Evolutionary conservation across 2,888 invertebrate genomes (phyloP), one percentile per base, ranked within the genome.

Genomic region (Bellardia bayeri): DNA sequence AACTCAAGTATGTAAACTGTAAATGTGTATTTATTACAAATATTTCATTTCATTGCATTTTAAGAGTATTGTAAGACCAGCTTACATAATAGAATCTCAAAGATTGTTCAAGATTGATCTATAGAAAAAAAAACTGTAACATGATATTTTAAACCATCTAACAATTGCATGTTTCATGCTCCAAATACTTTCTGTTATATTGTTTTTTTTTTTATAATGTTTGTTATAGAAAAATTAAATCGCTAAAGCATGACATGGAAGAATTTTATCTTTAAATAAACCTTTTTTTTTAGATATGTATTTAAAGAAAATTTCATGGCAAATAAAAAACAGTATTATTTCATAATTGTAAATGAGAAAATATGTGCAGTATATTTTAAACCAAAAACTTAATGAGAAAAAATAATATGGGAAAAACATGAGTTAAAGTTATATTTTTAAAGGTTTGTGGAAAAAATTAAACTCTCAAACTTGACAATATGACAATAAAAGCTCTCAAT

Each of bases 91-190:
- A 56, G 7, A 54, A 64, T 63, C 23, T 76, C 61, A 16, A 75
- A 72, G 72, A 74, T 51, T 37, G 51, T 69, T 40, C 1, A 56
- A 49, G 49, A 16, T 58, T 23, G 23, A 54, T 49, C 30, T 14
- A 16, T 66, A 64, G 16, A 71, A 71, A 71, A 66, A 72, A 66
- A 84, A 80, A 76, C 56, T 61, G 86, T 80, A 87, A 82, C 71
- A 82, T 74, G 54, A 79, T 85, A 82, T 40, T 37, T 71, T 58
- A 11, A 58, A 61, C 63, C 33, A 64, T 66, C 42, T 49, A 23
- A 37, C 66, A 83, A 63, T 78, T 71, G 72, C 64, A 61, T 76
- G 83, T 80, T 87, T 87, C 76, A 87, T 84, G 87, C 87, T 87
- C 87, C 72, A 87, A 76, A 84, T 78, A 81, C 23, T 81, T 76